A percentile compares a stretch with the other conserved stretches of the same genome.
These are phyloP conservation scores for Ahaetulla prasina DNA, from an alignment of 2,113 vertebrate species.

Conservation along the genomic window DNA sequence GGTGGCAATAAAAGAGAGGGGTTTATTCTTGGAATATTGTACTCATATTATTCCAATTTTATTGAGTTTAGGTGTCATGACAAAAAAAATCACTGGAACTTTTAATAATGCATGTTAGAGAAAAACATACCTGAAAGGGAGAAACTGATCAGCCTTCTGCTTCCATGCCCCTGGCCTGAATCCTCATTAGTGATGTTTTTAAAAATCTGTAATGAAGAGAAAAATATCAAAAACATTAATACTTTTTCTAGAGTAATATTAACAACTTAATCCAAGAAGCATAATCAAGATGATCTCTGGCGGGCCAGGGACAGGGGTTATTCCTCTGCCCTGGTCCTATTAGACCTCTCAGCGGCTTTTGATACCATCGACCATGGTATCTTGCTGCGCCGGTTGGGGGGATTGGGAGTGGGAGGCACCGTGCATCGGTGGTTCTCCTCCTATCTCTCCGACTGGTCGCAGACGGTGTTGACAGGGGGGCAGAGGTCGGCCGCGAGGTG, in stretches of 20 bases:
- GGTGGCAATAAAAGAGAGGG: no score
- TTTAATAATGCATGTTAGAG: neutral
- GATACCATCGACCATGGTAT: no score
- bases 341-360: no score
- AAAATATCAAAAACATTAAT: constrained; percentile 30
- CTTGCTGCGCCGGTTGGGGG: no score
- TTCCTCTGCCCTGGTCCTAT: no score
- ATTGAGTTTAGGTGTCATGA: neutral
- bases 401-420: no score
- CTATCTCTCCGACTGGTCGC: no score
- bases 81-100: neutral
- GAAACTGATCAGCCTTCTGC: constrained; percentile 92
- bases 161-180: constrained; percentile 78
- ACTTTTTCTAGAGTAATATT: neutral
- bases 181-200: constrained; percentile 87
- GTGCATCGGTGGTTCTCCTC: no score
- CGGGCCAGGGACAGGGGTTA: no score
- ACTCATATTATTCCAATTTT: neutral
- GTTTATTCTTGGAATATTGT: neutral
- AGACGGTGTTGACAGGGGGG: no score
- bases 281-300: no score
- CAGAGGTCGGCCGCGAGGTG: no score
- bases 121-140: constrained; percentile 84
- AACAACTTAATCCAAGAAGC: constrained; percentile 24
- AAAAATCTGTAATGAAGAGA: constrained; percentile 75